Conservation (phyloP, 1,140 invertebrate species). For the Nephotettix cincticeps region DNA sequence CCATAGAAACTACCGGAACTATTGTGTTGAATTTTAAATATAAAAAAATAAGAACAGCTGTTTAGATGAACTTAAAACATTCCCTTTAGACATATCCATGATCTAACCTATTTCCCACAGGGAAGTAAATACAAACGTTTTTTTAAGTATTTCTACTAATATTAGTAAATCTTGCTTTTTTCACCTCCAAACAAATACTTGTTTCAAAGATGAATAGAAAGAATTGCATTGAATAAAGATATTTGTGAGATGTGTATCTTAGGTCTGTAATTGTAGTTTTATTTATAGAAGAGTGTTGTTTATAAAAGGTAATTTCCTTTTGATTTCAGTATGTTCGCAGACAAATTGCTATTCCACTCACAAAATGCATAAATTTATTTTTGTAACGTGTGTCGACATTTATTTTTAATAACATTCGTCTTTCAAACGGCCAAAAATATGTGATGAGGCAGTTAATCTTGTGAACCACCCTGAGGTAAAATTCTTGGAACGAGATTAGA, state of each 20-base stretch:
- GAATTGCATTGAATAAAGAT: background rate
- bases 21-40: no score
- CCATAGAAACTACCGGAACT: no score
- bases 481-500: constrained; percentile 9
- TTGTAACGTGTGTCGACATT: constrained; percentile 14
- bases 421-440: constrained; percentile 12
- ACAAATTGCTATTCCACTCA: constrained; percentile 1
- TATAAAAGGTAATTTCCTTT: background rate
- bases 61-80: no score
- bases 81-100: no score
- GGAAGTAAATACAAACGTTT: no score
- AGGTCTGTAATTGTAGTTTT: background rate
- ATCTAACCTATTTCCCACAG: no score
- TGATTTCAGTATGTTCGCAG: background rate
- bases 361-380: constrained; percentile 10
- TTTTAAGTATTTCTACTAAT: no score
- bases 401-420: constrained; percentile 18
- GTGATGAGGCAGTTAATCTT: background rate
- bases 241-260: background rate
- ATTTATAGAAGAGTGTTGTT: background rate
- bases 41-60: no score
- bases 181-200: background rate
- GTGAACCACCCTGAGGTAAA: background rate
- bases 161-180: background rate
- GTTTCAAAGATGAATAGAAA: background rate